Base-by-base conservation (phyloP, 2,797 vertebrate species). In the Allobates femoralis region DNA sequence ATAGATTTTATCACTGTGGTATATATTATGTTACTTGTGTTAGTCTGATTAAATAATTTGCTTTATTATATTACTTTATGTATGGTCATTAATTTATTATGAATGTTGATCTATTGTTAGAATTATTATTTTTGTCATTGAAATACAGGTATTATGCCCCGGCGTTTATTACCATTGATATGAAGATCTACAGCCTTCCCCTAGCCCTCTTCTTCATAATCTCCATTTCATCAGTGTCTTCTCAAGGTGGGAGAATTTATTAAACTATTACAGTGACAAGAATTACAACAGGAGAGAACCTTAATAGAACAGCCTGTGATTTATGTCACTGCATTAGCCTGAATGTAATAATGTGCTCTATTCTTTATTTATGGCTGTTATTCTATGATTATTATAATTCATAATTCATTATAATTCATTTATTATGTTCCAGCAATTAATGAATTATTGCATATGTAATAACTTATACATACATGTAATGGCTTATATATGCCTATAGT, bases 201-300 rank as follows among this genome's bases (percentile, higher is more conserved):
- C 58, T 85, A 16, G 19, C 58, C 19, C 14, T 76, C 74, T 81
- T 23, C 69, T 30, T 74, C 53, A 37, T 84, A 16, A 37, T 81
- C 26, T 74, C 5, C 26, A 23, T 76, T 11, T 75, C 77, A 18
- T 14, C 58, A 5, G 86, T 81, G 51, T 88, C 83, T 67, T 78
- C 86, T 67, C 82, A 88, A 88, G 64, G 86, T 88, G 85, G 85
- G 86, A 41, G 10, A 12, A 50, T 34, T 37, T 69, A 69, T 69
- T 37, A 37, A 2, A 69, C 19, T 71, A 37, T 21, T 37, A 64
- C 3, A 37, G 1, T 69, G 32, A 32, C 26, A 60, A 28, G 28
- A 7, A 8, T 67, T 67, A 18, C 26, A 3, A 28, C 62, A 30
- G 23, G 12, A 28, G 5, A 32, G 16, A 19, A 67, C 8, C 30